Evolutionary conservation across 2,888 invertebrate species (phyloP), one percentile per base, ranked within the genome.

Genomic region (Lamellibrachia columna): DNA sequence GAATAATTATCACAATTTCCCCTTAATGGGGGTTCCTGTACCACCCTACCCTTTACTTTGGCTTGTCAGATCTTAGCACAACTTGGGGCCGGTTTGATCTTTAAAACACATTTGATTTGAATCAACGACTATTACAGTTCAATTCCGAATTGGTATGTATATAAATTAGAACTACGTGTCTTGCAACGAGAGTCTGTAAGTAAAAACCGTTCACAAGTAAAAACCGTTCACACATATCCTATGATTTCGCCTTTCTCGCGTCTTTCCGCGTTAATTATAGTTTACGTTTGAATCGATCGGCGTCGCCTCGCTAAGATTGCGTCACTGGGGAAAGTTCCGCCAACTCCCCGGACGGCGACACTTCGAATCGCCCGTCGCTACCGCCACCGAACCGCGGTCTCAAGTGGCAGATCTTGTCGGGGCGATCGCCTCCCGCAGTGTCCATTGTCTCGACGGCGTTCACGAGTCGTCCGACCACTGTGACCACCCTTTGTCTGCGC

Each of bases 201-300:
- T 40, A 40, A 40, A 40, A 40, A 40, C 40, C 40, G 40, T 40
- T 40, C 40, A 40, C 40, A 1, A 40, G 40, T 40, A 40, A 40
- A 40, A 40, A 40, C 40, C 40, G 40, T 40, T 40, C 40, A 40
- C 40, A 0, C 40, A 40, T 40, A 40, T 40, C 40, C 40, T 40
- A 40, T 40, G 40, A 40, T 40, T 40, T 40, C 40, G 40, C 40
- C 0, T 40, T 40, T 40, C 1, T 40, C 22, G 75, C 75, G 75
- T 6, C 75, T 22, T 75, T 15, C 75, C 75, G 22, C 75, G 22
- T 6, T 75, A 75, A 75, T 75, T 15, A 22, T 75, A 22, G 75
- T 75, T 75, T 75, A 75, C 22, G 75, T 75, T 75, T 75, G 75
- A 75, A 75, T 75, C 75, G 75, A 75, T 75, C 75, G 75, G 75